Percentiles rank a stretch among this genome's conserved stretches.
These are phyloP conservation scores for Timema podura DNA, from an alignment of 2,888 invertebrate genomes.

Conservation along the genomic window DNA sequence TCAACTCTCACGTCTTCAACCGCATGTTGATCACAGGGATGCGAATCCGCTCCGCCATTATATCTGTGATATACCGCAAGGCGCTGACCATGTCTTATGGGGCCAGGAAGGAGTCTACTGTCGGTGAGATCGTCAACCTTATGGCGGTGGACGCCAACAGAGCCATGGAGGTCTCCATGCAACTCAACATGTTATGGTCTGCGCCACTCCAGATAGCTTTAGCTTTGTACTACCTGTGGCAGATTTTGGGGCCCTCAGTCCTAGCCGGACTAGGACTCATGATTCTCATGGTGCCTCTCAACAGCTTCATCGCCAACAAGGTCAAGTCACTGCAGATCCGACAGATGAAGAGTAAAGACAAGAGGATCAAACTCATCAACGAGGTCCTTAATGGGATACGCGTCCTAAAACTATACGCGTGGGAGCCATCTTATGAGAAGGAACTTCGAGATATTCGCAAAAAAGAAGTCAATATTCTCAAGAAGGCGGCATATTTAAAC, in stretches of 20 bases:
- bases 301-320: conserved; percentile 12
- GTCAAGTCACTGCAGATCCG: conserved; percentile 66
- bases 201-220: conserved; percentile 53
- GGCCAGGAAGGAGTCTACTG: conserved; percentile 45
- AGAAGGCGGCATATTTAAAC: conserved; percentile 82
- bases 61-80: conserved; percentile 55
- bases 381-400: conserved; percentile 91
- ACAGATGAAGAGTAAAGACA: conserved; percentile 92
- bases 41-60: conserved; percentile 51
- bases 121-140: conserved; percentile 51
- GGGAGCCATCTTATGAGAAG: conserved; percentile 89
- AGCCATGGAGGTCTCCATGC: conserved; percentile 46
- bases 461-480: conserved; percentile 85
- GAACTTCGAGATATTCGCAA: conserved; percentile 82
- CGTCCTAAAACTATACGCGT: conserved; percentile 88
- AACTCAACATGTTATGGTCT: conserved; percentile 49
- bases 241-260: conserved; percentile 64
- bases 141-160: conserved; percentile 51
- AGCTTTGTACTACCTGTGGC: conserved; percentile 50
- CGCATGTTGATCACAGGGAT: conserved; percentile 53
- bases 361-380: conserved; percentile 88
- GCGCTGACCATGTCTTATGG: conserved; percentile 43
- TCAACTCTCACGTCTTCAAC: conserved; percentile 54
- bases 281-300: background rate
- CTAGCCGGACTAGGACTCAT: conserved; percentile 47